Evolutionary conservation across 2,113 vertebrate species (phyloP), one percentile per base, ranked within the genome.

Genomic region (Barbus barbus): DNA sequence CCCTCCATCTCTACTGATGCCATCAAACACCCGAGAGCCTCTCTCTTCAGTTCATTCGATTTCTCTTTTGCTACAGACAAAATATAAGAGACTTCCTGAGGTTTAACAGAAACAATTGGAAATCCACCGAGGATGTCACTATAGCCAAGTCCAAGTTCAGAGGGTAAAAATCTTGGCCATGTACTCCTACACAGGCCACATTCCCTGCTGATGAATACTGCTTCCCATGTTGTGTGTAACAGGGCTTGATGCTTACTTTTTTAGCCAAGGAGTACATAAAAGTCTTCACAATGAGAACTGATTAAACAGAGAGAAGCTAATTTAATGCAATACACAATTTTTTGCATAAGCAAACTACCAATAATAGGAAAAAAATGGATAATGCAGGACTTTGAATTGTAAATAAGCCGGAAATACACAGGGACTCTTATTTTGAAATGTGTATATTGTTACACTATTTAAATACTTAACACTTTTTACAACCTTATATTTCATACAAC

Each of bases 121-220:
- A 76, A 33, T 83, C 44, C 33, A 48, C 24, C 2, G 58, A 74
- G 28, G 14, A 67, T 46, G 12, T 56, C 33, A 69, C n/a, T 33
- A 71, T 26, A 26, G 6, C 31, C 13, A 24, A 86, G n/a, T n/a
- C n/a, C n/a, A n/a, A n/a, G n/a, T n/a, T n/a, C n/a, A n/a, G n/a
- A n/a, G n/a, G n/a, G n/a, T n/a, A n/a, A n/a, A n/a, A n/a, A n/a
- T n/a, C n/a, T n/a, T n/a, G 28, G 28, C 6, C 20, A 8, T 71
- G 36, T 73, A 46, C 82, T 78, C 77, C 65, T 61, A 78, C 38
- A 48, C 81, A 65, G 31, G 51, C 36, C 38, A 60, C 80, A n/a
- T 16, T 16, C 41, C 36, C 6, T 2, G 1, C 36, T 41, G 67
- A 71, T 1, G 12, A 71, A 41, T 20, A 72, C 3, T 3, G 4